These are phyloP conservation scores for Parnassius smintheus DNA, from an alignment of 2,888 invertebrate species.

Conservation along the genomic window DNA sequence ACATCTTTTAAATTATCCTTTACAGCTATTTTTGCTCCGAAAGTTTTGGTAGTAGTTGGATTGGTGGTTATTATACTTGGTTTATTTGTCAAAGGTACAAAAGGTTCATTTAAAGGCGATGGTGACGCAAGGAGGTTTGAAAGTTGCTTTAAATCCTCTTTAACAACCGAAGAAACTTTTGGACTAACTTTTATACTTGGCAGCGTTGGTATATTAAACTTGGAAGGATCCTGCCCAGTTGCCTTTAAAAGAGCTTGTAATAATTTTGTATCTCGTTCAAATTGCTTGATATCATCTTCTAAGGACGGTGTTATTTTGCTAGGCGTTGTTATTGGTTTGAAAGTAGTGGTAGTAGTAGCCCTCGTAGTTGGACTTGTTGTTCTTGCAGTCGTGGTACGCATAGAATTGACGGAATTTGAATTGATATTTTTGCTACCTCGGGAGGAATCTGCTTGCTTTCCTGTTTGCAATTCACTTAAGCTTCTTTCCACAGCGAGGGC, in stretches of 20 bases:
- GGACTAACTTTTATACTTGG: slow-evolving; percentile 54
- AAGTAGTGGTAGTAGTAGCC: slow-evolving; percentile 42
- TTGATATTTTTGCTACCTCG: slow-evolving; percentile 40
- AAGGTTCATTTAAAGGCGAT: slow-evolving; percentile 61
- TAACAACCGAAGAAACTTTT: slow-evolving; percentile 42
- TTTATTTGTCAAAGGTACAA: slow-evolving; percentile 57
- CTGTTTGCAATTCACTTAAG: slow-evolving; percentile 67
- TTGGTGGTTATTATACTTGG: slow-evolving; percentile 44
- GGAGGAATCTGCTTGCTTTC: slow-evolving; percentile 37
- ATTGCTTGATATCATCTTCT: slow-evolving; percentile 73
- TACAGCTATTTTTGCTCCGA: slow-evolving; percentile 65
- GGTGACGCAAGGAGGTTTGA: slow-evolving; percentile 64
- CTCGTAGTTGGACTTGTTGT: slow-evolving; percentile 40
- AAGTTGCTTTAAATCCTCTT: slow-evolving; percentile 58
- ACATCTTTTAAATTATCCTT: slow-evolving; percentile 62
- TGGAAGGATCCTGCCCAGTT: slow-evolving; percentile 71
- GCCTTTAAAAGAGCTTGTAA: slow-evolving; percentile 72
- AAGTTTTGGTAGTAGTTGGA: slow-evolving; percentile 53
- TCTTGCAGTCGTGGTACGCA: slow-evolving; percentile 49
- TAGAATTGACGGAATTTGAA: slow-evolving; percentile 36
- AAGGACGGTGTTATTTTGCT: slow-evolving; percentile 55
- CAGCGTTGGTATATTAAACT: slow-evolving; percentile 69
- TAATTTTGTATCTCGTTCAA: slow-evolving; percentile 73
- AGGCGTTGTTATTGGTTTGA: slow-evolving; percentile 38
- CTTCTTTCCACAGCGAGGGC: slow-evolving; percentile 78